These are phyloP conservation scores for Naja naja DNA, from an alignment of 2,113 vertebrate genomes.

Conservation along the genomic window DNA sequence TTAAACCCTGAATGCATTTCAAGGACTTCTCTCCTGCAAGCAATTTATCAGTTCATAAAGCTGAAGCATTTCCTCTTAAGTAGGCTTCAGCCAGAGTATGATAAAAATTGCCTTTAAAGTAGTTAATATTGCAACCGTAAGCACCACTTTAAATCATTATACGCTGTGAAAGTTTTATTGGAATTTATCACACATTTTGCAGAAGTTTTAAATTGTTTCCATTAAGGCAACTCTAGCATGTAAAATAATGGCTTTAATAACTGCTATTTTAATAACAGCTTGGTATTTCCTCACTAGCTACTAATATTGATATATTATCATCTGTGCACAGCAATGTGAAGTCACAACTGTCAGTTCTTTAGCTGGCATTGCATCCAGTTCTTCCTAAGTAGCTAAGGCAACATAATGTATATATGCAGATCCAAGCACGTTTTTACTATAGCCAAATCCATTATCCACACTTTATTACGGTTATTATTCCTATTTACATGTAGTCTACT, in stretches of 20 bases:
- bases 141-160: neutral
- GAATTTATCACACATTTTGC: neutral
- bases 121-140: neutral
- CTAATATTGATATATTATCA: neutral
- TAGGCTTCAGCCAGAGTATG: neutral
- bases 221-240: constrained; percentile 27
- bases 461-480: neutral
- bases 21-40: neutral
- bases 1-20: neutral
- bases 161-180: neutral
- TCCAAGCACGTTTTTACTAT: neutral
- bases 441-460: neutral
- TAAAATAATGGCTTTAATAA: constrained; percentile 13
- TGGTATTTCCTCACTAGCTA: neutral
- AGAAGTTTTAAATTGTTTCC: constrained; percentile 45
- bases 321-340: neutral
- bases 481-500: neutral
- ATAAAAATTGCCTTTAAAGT: neutral
- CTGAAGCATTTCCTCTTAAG: neutral
- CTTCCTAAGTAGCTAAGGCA: neutral
- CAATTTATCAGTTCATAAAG: neutral
- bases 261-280: neutral
- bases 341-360: neutral
- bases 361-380: neutral
- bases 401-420: neutral